These are phyloP conservation scores for Tringa solitaria DNA, from an alignment of 2,113 vertebrate genomes.

Conservation along the genomic window DNA sequence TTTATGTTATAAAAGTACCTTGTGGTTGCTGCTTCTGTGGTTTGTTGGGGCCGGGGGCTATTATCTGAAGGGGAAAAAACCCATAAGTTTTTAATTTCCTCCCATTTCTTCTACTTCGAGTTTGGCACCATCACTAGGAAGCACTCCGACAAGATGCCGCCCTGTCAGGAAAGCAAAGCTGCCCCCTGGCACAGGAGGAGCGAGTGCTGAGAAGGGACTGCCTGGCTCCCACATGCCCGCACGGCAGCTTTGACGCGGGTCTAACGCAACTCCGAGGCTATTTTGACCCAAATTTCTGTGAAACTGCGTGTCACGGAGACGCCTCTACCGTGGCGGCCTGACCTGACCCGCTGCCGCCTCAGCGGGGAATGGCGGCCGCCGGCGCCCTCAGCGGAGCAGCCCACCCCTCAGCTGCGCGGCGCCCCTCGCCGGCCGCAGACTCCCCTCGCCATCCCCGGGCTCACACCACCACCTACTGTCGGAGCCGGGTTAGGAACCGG, in stretches of 20 bases:
- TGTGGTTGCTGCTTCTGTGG: background rate
- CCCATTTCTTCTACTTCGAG: background rate
- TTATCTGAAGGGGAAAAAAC: background rate
- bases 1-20: background rate
- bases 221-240: background rate
- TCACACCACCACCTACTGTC: background rate
- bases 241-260: background rate
- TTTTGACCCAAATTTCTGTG: background rate
- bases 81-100: background rate
- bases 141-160: accelerated
- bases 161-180: accelerated
- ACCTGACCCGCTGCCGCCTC: background rate
- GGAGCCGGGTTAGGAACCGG: accelerated
- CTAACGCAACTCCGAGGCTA: background rate
- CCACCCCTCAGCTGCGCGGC: background rate
- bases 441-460: background rate
- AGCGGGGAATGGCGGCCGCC: background rate
- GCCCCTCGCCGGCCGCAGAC: background rate
- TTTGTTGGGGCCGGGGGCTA: background rate
- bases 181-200: background rate
- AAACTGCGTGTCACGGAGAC: background rate
- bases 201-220: accelerated
- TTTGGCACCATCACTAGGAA: no score
- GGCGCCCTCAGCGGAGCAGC: background rate
- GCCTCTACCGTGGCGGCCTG: background rate